A percentile compares a stretch with the other conserved stretches of the same genome.
phyloP scores from a whole-genome alignment of 2,888 invertebrate species.

The Caenorhabditis japonica region DNA sequence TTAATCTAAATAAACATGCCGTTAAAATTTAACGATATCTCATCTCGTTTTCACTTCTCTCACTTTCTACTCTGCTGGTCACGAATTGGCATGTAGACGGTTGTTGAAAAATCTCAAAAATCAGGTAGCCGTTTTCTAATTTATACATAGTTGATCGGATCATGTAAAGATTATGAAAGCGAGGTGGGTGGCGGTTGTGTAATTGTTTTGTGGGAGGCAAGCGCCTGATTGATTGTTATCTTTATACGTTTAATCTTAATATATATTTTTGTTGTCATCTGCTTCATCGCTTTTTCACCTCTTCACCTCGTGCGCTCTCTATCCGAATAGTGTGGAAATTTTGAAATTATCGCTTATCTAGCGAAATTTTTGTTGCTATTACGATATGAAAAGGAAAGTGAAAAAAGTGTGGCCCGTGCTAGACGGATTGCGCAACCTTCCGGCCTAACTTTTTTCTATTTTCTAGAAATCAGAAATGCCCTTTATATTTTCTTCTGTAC shows the following conservation, averaged over 20 bases:
- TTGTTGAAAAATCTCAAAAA: conserved; percentile 34
- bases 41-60: conserved; percentile 51
- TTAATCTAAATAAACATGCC: conserved; percentile 26
- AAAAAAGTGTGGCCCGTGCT: conserved; percentile 7
- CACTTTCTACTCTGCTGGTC: conserved; percentile 45
- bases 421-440: conserved; percentile 23
- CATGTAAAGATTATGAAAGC: conserved; percentile 30
- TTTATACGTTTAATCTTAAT: conserved; percentile 53
- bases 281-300: conserved; percentile 26
- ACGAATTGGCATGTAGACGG: conserved; percentile 24
- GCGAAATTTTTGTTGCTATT: conserved; percentile 20
- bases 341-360: conserved; percentile 48
- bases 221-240: conserved; percentile 57
- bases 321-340: conserved; percentile 35
- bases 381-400: conserved; percentile 18
- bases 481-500: conserved; percentile 11
- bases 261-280: conserved; percentile 48
- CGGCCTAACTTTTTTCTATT: conserved; percentile 22
- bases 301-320: conserved; percentile 5
- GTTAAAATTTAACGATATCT: conserved; percentile 22
- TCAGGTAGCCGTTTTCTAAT: conserved; percentile 54
- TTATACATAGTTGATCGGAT: conserved; percentile 43
- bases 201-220: conserved; percentile 48
- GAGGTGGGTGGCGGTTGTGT: conserved; percentile 31
- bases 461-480: too few species aligned